A percentile compares a stretch with the other conserved stretches of the same genome.
These are phyloP conservation scores for Tetheella fluctuosa DNA, from an alignment of 2,888 invertebrate genomes.

Conservation along the genomic window DNA sequence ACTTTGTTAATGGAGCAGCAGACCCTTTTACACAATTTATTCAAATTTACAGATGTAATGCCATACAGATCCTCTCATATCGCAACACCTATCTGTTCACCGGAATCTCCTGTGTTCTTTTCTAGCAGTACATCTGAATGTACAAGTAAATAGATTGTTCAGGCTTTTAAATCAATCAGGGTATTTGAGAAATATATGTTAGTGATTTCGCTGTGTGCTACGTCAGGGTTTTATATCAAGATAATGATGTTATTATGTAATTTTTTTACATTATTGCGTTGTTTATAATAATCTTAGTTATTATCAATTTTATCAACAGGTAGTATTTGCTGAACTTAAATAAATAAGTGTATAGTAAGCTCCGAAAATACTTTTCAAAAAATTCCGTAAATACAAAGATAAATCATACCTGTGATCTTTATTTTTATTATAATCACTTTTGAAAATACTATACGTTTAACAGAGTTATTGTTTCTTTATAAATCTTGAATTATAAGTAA, in stretches of 20 bases:
- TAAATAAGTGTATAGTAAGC: not conserved
- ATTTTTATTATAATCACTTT: too few species aligned
- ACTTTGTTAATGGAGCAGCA: slow-evolving; percentile 74
- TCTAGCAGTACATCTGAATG: slow-evolving; percentile 49
- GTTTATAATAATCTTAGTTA: not conserved
- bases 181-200: not conserved
- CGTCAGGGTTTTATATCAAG: not conserved
- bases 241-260: not conserved
- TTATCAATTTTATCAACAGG: slow-evolving; percentile 1
- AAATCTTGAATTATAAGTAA: too few species aligned
- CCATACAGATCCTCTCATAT: slow-evolving; percentile 51
- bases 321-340: not conserved
- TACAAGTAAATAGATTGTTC: slow-evolving; percentile 29
- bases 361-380: not conserved
- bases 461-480: too few species aligned
- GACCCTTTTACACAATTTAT: slow-evolving; percentile 62
- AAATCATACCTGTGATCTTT: too few species aligned
- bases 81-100: slow-evolving; percentile 47
- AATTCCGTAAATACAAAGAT: not conserved
- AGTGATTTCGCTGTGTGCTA: not conserved
- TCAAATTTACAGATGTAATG: slow-evolving; percentile 54
- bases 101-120: slow-evolving; percentile 69
- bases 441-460: too few species aligned
- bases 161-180: slow-evolving; percentile 4
- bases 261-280: not conserved